A percentile compares a stretch with the other conserved stretches of the same genome.
Evolutionary conservation across 2,888 invertebrate genomes (phyloP).

Genomic region (Harpalus rufipes): DNA sequence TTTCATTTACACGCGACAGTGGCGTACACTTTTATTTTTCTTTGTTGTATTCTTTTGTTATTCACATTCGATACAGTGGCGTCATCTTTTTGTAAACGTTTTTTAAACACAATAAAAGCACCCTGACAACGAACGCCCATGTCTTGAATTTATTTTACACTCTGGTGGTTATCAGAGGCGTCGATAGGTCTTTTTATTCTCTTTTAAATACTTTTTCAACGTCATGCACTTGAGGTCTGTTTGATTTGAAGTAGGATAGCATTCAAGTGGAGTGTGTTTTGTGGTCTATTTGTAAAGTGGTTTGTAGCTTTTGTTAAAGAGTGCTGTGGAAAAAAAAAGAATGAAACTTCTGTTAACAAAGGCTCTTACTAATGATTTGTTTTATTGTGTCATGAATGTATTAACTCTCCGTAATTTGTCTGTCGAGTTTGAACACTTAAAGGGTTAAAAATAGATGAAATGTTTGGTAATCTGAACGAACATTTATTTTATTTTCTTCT

Average conservation of each 20-base stretch:
- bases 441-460: conserved; percentile 20
- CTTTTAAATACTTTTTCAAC: conserved; percentile 30
- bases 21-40: conserved; percentile 3
- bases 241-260: conserved; percentile 24
- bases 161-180: conserved; percentile 17
- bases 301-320: conserved; percentile 10
- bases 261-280: conserved; percentile 6
- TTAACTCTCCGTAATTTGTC: conserved; percentile 26
- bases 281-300: conserved; percentile 28
- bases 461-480: conserved; percentile 6
- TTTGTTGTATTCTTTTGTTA: conserved; percentile 3
- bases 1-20: conserved; percentile 8
- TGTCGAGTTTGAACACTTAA: conserved; percentile 13
- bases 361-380: conserved; percentile 24
- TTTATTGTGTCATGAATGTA: conserved; percentile 28
- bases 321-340: conserved; percentile 15
- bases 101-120: conserved; percentile 15
- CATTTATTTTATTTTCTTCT: conserved; percentile 20
- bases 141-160: conserved; percentile 44
- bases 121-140: conserved; percentile 18
- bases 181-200: conserved; percentile 20
- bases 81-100: conserved; percentile 22
- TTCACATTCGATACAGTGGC: neutral
- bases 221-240: conserved; percentile 4
- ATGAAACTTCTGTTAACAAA: conserved; percentile 9